Conservation (phyloP, 2,888 invertebrate species). For the Drosophila colorata region DNA sequence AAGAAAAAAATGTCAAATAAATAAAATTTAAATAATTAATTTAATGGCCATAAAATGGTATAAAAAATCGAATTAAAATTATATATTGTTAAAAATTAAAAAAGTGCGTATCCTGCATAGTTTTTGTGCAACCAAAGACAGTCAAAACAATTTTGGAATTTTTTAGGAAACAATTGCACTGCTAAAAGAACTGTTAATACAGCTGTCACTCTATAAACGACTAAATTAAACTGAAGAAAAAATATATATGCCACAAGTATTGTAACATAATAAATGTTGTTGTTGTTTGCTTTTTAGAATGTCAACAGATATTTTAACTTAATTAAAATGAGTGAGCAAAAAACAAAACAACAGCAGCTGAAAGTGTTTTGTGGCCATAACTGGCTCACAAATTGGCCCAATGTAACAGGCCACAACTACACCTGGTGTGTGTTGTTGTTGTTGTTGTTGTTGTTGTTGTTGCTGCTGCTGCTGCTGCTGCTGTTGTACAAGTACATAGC, state of each 20-base stretch:
- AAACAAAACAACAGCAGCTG: conserved; percentile 1
- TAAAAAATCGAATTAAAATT: no score
- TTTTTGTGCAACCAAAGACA: no score
- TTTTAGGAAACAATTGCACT: no score
- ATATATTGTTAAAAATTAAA: no score
- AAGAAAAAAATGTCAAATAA: no score
- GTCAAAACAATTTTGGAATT: background rate
- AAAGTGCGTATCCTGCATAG: no score
- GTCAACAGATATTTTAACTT: conserved; percentile 45
- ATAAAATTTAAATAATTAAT: no score
- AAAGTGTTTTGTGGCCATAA: conserved; percentile 20
- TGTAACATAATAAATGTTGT: background rate
- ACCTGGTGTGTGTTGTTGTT: conserved; percentile 1
- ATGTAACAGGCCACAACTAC: background rate
- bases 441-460: conserved; percentile 3
- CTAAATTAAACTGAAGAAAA: background rate
- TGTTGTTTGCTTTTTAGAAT: conserved; percentile 1
- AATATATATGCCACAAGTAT: background rate
- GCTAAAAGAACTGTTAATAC: no score
- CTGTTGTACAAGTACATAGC: conserved; percentile 27
- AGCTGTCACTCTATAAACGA: background rate
- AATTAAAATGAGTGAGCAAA: conserved; percentile 43
- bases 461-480: background rate
- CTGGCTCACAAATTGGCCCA: conserved; percentile 28
- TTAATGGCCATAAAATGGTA: no score